These are phyloP conservation scores for Paraplagusia blochii DNA, from an alignment of 2,113 vertebrate species.

Conservation along the genomic window DNA sequence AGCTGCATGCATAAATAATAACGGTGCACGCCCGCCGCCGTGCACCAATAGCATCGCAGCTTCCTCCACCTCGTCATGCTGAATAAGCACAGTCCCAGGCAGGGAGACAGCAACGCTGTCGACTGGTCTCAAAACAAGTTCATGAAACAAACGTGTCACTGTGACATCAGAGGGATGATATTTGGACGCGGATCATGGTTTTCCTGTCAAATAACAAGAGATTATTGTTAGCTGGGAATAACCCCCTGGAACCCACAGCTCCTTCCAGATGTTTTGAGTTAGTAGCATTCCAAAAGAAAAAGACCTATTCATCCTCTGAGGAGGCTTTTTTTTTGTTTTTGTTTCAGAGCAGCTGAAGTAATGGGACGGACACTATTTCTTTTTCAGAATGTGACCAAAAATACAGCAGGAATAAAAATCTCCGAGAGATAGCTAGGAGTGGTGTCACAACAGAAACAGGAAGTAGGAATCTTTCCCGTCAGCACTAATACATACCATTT, in stretches of 20 bases:
- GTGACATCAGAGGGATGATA: conserved; percentile 15
- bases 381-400: conserved; percentile 3
- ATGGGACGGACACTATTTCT: not conserved
- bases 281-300: conserved; percentile 3
- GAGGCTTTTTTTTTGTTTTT: not conserved
- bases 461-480: too few species aligned
- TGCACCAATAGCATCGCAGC: conserved; percentile 13
- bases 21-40: not conserved
- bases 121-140: conserved; percentile 2
- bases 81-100: conserved; percentile 4
- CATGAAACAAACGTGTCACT: not conserved
- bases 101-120: not conserved
- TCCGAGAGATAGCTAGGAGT: too few species aligned
- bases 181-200: not conserved
- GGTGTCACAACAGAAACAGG: too few species aligned
- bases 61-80: conserved; percentile 2
- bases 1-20: conserved; percentile 5
- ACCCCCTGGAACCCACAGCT: not conserved
- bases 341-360: conserved; percentile 11
- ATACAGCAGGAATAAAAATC: too few species aligned
- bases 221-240: conserved; percentile 10
- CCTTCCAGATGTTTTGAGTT: not conserved
- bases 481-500: too few species aligned
- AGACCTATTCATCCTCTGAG: not conserved
- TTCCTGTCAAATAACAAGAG: conserved; percentile 6